Conservation (phyloP, 2,113 vertebrate genomes). For the Plestiodon gilberti region DNA sequence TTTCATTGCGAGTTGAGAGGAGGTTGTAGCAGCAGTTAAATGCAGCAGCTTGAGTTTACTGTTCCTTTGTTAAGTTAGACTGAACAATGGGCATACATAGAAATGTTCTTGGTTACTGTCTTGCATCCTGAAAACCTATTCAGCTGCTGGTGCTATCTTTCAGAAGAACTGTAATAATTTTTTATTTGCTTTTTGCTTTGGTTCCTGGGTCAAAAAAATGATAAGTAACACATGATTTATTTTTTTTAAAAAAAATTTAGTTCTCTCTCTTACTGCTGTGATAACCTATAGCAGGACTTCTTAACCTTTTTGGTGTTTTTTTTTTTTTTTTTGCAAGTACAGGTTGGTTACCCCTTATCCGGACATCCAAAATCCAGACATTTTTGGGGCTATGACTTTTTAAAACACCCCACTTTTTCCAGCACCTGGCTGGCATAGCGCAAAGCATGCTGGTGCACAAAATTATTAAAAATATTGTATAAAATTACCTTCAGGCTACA, state of each 20-base stretch:
- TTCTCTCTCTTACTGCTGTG: background rate
- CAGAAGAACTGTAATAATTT: background rate
- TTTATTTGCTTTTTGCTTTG: background rate
- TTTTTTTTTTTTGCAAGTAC: too few relatives aligned
- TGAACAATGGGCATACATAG: background rate
- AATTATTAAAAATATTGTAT: too few relatives aligned
- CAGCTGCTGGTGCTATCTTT: background rate
- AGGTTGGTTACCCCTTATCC: too few relatives aligned
- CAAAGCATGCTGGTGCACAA: too few relatives aligned
- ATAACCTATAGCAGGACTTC: background rate
- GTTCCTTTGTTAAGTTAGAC: background rate
- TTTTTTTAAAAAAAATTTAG: background rate
- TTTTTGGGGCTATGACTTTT: too few relatives aligned
- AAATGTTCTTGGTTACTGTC: background rate
- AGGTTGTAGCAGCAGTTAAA: background rate
- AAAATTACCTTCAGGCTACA: too few relatives aligned
- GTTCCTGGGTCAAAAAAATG: background rate
- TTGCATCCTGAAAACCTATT: background rate
- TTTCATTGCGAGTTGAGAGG: background rate
- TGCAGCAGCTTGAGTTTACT: background rate
- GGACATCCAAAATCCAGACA: too few relatives aligned
- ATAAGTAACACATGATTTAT: background rate
- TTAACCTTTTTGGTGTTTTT: too few relatives aligned
- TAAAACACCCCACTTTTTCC: too few relatives aligned
- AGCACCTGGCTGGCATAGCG: too few relatives aligned